Evolutionary conservation across 2,888 invertebrate species (phyloP).

Genomic region (Tipula vernalis): DNA sequence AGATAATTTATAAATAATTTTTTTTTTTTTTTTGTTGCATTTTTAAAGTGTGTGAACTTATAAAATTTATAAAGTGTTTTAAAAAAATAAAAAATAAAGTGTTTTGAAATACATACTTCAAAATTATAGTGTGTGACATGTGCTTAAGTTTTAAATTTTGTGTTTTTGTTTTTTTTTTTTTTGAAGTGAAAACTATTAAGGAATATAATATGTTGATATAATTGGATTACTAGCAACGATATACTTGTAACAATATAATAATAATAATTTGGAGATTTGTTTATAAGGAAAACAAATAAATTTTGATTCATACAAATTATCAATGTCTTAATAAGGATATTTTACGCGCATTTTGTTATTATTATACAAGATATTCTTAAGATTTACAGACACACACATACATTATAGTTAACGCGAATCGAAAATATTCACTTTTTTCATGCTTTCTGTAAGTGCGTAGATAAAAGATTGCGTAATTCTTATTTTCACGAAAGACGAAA

Average conservation of each 20-base stretch:
- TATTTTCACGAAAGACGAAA: slow-evolving; percentile 10
- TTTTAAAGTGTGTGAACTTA: not conserved
- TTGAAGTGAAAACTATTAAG: not conserved
- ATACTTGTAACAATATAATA: not conserved
- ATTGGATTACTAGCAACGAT: not conserved
- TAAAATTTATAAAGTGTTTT: not conserved
- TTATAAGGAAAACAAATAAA: not conserved
- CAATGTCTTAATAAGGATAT: slow-evolving; percentile 7
- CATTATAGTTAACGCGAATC: not conserved
- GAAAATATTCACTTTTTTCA: not conserved
- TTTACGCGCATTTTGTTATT: not conserved
- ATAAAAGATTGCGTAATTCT: slow-evolving; percentile 10
- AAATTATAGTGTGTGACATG: not conserved
- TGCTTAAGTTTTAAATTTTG: not conserved
- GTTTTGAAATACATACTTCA: not conserved
- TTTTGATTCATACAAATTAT: not conserved
- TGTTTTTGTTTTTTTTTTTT: not conserved
- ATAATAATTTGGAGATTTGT: not conserved
- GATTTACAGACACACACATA: not conserved
- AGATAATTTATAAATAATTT: not conserved
- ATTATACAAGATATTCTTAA: not conserved
- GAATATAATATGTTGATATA: not conserved
- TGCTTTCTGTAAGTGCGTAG: slow-evolving; percentile 9
- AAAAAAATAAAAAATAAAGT: not conserved
- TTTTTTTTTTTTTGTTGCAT: not conserved